These are phyloP conservation scores for Pomacea maculata DNA, from an alignment of 1,140 invertebrate species.

Conservation along the genomic window DNA sequence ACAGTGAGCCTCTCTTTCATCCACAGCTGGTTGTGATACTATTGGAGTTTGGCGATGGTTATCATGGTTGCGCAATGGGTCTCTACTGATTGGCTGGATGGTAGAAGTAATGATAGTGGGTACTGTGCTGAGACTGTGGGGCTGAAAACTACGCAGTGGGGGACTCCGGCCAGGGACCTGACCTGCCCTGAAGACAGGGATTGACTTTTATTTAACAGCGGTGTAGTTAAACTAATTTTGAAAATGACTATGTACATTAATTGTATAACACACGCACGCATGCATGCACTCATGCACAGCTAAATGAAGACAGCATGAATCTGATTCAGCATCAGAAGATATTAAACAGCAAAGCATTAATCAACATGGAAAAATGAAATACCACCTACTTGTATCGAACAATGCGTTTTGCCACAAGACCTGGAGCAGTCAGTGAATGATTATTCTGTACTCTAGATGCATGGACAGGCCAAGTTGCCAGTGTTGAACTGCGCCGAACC, in stretches of 20 bases:
- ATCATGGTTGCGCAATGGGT: conserved; percentile 14
- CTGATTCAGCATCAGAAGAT: no score
- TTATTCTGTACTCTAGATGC: not conserved
- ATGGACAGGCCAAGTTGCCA: not conserved
- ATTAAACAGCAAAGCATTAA: no score
- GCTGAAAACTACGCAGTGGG: not conserved
- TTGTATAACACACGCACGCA: not conserved
- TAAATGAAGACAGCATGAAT: not conserved
- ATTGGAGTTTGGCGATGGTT: conserved; percentile 5
- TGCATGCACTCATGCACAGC: not conserved
- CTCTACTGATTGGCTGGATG: conserved; percentile 24
- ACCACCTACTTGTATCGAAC: conserved; percentile 19
- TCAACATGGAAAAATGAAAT: no score
- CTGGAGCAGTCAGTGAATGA: not conserved
- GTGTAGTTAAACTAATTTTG: no score
- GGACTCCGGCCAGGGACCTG: conserved; percentile 3
- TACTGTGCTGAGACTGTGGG: not conserved
- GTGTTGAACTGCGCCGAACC: not conserved
- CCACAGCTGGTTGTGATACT: not conserved
- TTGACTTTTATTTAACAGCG: no score
- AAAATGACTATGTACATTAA: no score
- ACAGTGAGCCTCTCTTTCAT: conserved; percentile 1
- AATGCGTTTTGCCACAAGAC: conserved; percentile 6
- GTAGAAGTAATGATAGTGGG: conserved; percentile 14
- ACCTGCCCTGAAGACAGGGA: not conserved